phyloP scores from a whole-genome alignment of 2,888 invertebrate species.

The Eugnorisma glareosa region DNA sequence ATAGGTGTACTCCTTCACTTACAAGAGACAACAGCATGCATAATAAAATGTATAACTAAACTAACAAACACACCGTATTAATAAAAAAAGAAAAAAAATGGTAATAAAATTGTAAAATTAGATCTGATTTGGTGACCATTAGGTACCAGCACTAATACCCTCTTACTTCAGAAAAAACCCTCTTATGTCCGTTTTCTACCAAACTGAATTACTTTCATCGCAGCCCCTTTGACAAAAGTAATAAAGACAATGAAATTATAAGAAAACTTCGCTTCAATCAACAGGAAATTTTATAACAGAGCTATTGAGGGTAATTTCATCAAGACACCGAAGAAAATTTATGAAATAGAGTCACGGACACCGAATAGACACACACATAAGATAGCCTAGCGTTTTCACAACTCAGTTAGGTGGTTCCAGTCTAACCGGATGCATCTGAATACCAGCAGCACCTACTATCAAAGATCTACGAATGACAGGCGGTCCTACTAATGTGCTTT shows the following conservation, averaged over 20 bases:
- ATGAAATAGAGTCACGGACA: not conserved
- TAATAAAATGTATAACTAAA: no score
- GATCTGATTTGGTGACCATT: no score
- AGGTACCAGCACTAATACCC: not conserved
- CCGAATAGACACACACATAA: not conserved
- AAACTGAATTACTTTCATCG: slow-evolving; percentile 14
- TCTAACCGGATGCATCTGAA: not conserved
- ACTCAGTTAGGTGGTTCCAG: not conserved
- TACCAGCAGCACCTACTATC: not conserved
- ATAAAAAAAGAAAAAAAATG: no score
- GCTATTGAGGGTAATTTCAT: slow-evolving; percentile 19
- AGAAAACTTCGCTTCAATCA: slow-evolving; percentile 33
- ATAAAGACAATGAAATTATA: slow-evolving; percentile 44
- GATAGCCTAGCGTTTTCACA: not conserved
- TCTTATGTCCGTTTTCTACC: not conserved
- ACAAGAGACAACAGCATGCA: no score
- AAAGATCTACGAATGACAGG: no score
- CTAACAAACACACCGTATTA: no score
- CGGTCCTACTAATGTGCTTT: no score
- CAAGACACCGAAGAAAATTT: slow-evolving; percentile 1
- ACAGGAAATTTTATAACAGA: slow-evolving; percentile 15
- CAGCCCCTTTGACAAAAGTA: slow-evolving; percentile 25
- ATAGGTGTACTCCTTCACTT: no score
- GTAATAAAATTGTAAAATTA: no score
- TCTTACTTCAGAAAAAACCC: not conserved